Evolutionary conservation across 2,113 vertebrate genomes (phyloP).

Genomic region (Globicephala melas): DNA sequence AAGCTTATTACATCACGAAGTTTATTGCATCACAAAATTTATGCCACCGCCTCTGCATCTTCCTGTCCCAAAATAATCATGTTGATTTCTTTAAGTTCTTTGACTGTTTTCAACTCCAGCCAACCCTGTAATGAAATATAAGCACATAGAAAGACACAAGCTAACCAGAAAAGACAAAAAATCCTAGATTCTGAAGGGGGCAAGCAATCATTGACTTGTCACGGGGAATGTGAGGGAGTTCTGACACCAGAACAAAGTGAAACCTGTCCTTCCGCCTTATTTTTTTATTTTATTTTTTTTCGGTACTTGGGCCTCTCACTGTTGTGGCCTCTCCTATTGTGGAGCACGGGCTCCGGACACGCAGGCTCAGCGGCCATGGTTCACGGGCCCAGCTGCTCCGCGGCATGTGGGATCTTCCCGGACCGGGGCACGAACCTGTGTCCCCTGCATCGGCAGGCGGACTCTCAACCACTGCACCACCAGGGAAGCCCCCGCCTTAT

Average conservation of each 20-base stretch:
- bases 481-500: background rate
- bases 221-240: background rate
- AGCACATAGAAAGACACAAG: background rate
- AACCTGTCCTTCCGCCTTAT: background rate
- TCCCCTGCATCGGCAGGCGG: too few species aligned
- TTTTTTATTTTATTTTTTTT: background rate
- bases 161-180: background rate
- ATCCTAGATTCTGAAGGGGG: background rate
- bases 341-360: too few species aligned
- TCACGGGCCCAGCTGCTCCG: too few species aligned
- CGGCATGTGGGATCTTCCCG: too few species aligned
- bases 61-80: background rate
- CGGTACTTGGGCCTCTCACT: too few species aligned
- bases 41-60: background rate
- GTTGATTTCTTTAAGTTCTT: conserved; percentile 3
- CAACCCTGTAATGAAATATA: conserved; percentile 6
- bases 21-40: background rate
- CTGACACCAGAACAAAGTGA: background rate
- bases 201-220: background rate
- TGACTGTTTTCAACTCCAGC: background rate
- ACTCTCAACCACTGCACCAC: too few species aligned
- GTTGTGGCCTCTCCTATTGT: too few species aligned
- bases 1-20: background rate
- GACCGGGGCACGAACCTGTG: too few species aligned
- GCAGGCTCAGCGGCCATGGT: too few species aligned